Base-by-base conservation (phyloP, 2,113 vertebrate genomes). In the Cervus canadensis region DNA sequence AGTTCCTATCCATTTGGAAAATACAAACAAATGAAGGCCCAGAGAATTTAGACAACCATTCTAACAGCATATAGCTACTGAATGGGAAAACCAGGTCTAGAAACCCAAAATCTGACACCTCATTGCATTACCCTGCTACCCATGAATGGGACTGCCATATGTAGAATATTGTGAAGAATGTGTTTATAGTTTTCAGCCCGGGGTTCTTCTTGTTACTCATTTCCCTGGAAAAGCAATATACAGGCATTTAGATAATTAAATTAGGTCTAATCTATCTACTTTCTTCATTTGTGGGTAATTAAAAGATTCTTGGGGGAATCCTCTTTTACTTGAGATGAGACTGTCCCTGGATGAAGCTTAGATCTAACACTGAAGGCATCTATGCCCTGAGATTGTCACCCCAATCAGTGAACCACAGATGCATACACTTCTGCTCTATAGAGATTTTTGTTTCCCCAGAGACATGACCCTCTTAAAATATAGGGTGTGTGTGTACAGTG, bases 1-100 rank as follows among this genome's bases (percentile, higher is more conserved):
- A 60, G 36, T 89, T 88, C 45, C n/a, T 78, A 54, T 67, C 81
- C 36, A 93, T 90, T 91, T 94, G 43, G 57, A 97, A 96, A 91
- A 95, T 52, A 21, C 12, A 45, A 94, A 87, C n/a, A 81, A 96
- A 97, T 59, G 67, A 94, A 89, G 64, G 28, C 45, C 89, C 15
- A 59, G 79, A 86, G 71, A 97, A 85, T 67, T 62, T 87, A 52
- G 81, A 87, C 76, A 60, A 48, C 1, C n/a, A 94, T 85, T 15
- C 43, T 90, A 71, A 64, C 2, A 64, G 60, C n/a, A 33, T 45
- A 43, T 30, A 88, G 45, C 52, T 95, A 86, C 59, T 76, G 89
- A 93, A 95, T 50, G 78, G 48, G 17, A 91, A 94, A 92, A 74
- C n/a, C 8, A 54, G 60, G 26, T 7, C 71, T 30, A 59, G 83